Percentiles rank a stretch among this genome's conserved stretches.
Evolutionary conservation across 2,888 invertebrate species (phyloP).

Genomic region (Amblyjoppa fuscipennis): DNA sequence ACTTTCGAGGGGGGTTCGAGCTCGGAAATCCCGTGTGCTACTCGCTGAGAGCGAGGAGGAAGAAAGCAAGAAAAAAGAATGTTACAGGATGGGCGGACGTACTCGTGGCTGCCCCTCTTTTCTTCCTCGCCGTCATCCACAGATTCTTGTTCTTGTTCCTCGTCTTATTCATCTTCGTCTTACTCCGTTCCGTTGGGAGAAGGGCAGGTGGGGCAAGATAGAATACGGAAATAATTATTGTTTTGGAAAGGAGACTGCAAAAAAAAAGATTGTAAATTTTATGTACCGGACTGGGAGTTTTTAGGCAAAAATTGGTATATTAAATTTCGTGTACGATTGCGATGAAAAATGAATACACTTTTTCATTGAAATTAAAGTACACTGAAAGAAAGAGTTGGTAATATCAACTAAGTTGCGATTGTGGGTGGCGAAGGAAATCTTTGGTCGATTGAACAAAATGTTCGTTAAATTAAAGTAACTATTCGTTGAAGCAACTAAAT

Average conservation of each 20-base stretch:
- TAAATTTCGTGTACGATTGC: too few species aligned
- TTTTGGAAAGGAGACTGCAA: not conserved
- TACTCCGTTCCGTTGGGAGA: not conserved
- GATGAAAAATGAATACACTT: too few species aligned
- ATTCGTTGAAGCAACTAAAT: too few species aligned
- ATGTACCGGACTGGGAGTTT: too few species aligned
- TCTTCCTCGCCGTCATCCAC: slow-evolving; percentile 39
- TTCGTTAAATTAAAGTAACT: too few species aligned
- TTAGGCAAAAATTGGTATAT: too few species aligned
- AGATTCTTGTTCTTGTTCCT: slow-evolving; percentile 39
- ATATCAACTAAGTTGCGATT: too few species aligned
- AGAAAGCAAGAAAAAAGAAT: slow-evolving; percentile 42
- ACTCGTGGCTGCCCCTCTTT: slow-evolving; percentile 54
- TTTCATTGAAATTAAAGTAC: too few species aligned
- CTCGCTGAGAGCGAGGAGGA: slow-evolving; percentile 46
- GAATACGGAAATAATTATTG: not conserved
- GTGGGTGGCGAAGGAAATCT: too few species aligned
- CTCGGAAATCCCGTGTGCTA: slow-evolving; percentile 6
- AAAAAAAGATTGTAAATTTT: too few species aligned
- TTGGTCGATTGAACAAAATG: too few species aligned
- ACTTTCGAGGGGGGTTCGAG: slow-evolving; percentile 81
- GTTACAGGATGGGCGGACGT: slow-evolving; percentile 65
- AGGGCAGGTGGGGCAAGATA: not conserved
- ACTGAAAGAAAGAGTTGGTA: too few species aligned
- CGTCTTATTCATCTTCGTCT: slow-evolving; percentile 42